phyloP scores from a whole-genome alignment of 2,113 vertebrate species.

The Stercorarius parasiticus region DNA sequence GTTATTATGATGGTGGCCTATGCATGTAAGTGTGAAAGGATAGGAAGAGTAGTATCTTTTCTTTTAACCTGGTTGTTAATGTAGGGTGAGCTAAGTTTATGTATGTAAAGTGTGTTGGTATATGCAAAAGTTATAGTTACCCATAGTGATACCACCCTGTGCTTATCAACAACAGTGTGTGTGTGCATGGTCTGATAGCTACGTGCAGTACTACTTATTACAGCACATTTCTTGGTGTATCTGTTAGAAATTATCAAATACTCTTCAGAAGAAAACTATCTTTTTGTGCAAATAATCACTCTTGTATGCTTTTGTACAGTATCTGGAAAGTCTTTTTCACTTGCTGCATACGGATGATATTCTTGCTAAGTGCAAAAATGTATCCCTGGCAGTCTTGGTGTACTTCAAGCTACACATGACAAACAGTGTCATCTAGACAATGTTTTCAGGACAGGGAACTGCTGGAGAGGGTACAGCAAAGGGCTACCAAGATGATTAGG shows the following conservation, averaged over 20 bases:
- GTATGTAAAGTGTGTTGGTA: background rate
- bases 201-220: background rate
- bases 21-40: background rate
- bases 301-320: background rate
- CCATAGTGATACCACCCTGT: background rate
- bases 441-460: background rate
- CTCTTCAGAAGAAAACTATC: background rate
- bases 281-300: background rate
- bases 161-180: background rate
- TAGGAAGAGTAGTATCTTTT: background rate
- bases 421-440: background rate
- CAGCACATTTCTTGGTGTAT: background rate
- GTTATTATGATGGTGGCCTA: background rate
- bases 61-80: background rate
- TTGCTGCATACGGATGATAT: background rate
- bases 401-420: fast-evolving
- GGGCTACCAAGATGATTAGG: too few relatives aligned
- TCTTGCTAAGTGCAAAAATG: background rate
- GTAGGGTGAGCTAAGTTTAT: background rate
- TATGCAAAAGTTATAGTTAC: background rate
- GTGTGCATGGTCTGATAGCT: background rate
- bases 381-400: background rate
- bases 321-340: background rate
- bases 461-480: too few relatives aligned
- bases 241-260: background rate